phyloP scores from a whole-genome alignment of 2,888 invertebrate genomes.

The Archaeoteleia sp. region DNA sequence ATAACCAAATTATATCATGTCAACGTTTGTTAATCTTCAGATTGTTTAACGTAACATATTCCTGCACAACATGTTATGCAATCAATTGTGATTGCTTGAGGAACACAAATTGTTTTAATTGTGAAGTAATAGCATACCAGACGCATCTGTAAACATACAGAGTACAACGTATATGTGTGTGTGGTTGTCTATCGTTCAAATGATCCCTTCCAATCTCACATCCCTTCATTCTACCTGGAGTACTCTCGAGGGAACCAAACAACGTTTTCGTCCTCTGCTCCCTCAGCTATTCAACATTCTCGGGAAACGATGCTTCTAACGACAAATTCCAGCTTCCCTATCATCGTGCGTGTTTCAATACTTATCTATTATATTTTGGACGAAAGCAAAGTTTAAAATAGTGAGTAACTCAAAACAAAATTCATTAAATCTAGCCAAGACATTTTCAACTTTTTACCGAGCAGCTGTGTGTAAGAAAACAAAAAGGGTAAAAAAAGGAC shows the following conservation, averaged over 20 bases:
- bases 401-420: too few relatives aligned
- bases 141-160: slow-evolving; percentile 25
- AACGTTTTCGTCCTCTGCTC: slow-evolving; percentile 11
- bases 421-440: too few relatives aligned
- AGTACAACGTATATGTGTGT: slow-evolving; percentile 11
- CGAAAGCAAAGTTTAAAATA: background rate
- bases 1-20: too few relatives aligned
- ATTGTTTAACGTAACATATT: too few relatives aligned
- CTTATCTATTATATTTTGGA: slow-evolving; percentile 9
- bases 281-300: slow-evolving; percentile 2
- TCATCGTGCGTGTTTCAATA: slow-evolving; percentile 6
- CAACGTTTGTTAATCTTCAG: too few relatives aligned
- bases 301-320: slow-evolving; percentile 11
- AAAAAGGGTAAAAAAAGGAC: slow-evolving; percentile 16
- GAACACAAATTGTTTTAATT: slow-evolving; percentile 30
- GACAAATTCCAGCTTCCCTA: slow-evolving; percentile 11
- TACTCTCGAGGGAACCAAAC: slow-evolving; percentile 36
- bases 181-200: slow-evolving; percentile 26
- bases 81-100: slow-evolving; percentile 5
- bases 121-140: slow-evolving; percentile 29
- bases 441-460: background rate
- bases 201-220: slow-evolving; percentile 27
- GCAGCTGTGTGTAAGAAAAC: slow-evolving; percentile 9
- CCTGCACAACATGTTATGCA: too few relatives aligned
- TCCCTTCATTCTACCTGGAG: slow-evolving; percentile 19